Conservation (phyloP, 2,797 vertebrate species). For the Artibeus jamaicensis region DNA sequence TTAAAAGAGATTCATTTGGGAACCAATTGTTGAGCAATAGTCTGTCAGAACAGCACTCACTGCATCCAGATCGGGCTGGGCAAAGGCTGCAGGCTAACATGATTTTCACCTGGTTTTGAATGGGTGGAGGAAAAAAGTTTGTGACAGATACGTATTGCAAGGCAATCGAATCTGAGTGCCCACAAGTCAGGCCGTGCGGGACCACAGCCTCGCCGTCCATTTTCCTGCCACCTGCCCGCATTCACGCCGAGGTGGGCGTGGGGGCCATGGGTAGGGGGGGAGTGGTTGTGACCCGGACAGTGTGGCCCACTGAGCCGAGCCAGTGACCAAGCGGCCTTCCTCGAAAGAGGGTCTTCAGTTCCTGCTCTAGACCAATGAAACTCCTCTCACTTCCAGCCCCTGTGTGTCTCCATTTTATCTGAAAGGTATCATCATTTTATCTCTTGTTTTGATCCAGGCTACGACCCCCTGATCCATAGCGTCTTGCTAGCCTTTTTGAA, state of each 20-base stretch:
- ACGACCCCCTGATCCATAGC: slow-evolving; percentile 69
- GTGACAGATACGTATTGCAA: background rate
- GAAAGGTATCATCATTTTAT: background rate
- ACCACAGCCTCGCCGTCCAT: no score
- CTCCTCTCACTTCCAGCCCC: background rate
- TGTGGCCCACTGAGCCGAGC: background rate
- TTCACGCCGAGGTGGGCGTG: no score
- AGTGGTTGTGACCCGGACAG: accelerated
- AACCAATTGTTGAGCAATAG: background rate
- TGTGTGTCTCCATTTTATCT: background rate
- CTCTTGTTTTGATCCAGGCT: slow-evolving; percentile 58
- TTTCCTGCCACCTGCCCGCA: accelerated
- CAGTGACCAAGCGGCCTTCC: background rate
- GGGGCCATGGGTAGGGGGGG: background rate
- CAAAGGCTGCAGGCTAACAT: background rate
- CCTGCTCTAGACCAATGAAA: background rate
- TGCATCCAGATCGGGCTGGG: no score
- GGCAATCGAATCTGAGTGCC: background rate
- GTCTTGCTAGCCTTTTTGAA: slow-evolving; percentile 75
- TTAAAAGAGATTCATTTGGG: background rate
- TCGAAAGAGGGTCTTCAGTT: background rate
- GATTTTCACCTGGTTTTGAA: background rate
- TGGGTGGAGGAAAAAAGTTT: background rate
- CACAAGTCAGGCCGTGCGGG: background rate
- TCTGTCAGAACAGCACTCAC: background rate